phyloP scores from a whole-genome alignment of 2,113 vertebrate genomes.

The Proterorhinus semilunaris region DNA sequence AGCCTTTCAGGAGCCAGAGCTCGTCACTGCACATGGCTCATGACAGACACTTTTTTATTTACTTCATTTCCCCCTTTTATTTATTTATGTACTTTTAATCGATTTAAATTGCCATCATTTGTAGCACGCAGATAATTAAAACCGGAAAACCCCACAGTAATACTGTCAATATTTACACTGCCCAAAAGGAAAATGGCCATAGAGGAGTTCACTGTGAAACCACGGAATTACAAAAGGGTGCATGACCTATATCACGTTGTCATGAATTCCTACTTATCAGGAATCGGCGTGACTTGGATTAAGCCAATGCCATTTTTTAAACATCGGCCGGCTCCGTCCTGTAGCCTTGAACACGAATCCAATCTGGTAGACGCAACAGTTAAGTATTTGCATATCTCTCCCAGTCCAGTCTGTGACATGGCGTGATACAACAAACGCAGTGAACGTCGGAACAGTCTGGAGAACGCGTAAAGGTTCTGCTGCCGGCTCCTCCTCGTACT shows the following conservation, averaged over 20 bases:
- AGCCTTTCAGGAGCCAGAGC: conserved; percentile 40
- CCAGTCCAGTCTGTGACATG: not conserved
- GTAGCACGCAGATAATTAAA: too few relatives aligned
- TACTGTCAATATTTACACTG: too few relatives aligned
- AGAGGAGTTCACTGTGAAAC: not conserved
- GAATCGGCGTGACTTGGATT: conserved; percentile 4
- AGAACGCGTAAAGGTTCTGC: conserved; percentile 25
- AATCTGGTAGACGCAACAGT: not conserved
- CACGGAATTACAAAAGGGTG: not conserved
- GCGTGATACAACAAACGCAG: not conserved
- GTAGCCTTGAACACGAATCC: conserved; percentile 1
- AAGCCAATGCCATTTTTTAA: not conserved
- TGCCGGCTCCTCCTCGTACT: conserved; percentile 4
- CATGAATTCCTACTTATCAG: conserved; percentile 7
- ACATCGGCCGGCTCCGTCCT: not conserved
- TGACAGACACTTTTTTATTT: not conserved
- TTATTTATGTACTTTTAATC: too few relatives aligned
- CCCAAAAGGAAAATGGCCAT: too few relatives aligned
- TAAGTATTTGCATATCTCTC: not conserved
- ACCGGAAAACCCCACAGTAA: too few relatives aligned
- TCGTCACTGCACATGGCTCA: conserved; percentile 40
- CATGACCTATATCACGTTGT: conserved; percentile 14
- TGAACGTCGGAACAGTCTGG: not conserved
- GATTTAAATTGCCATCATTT: too few relatives aligned
- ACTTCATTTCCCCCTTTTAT: not conserved